phyloP scores from a whole-genome alignment of 2,888 invertebrate species.

The Platerodrilus igneus region DNA sequence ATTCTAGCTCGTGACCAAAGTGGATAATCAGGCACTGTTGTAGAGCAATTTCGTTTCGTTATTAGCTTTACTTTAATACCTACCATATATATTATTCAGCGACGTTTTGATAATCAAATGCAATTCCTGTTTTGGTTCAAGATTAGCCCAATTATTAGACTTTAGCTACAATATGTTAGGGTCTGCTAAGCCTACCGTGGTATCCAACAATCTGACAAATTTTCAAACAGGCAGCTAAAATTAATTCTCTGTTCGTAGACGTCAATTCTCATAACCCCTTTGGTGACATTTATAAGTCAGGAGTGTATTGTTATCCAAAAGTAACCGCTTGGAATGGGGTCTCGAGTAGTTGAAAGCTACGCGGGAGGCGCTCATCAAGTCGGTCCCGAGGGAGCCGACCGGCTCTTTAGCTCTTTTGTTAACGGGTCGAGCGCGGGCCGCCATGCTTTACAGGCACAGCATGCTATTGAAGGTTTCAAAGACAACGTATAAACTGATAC shows the following conservation, averaged over 20 bases:
- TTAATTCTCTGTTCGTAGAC: slow-evolving; percentile 47
- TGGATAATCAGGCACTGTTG: too few relatives aligned
- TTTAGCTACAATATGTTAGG: too few relatives aligned
- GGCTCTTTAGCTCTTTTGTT: slow-evolving; percentile 41
- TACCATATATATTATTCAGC: too few relatives aligned
- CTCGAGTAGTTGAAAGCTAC: slow-evolving; percentile 47
- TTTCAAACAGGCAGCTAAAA: slow-evolving; percentile 46
- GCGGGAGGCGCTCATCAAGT: slow-evolving; percentile 45
- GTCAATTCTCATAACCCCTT: slow-evolving; percentile 47
- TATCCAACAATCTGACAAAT: slow-evolving; percentile 47
- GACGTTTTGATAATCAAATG: too few relatives aligned
- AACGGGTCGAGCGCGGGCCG: slow-evolving; percentile 27
- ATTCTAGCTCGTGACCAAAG: too few relatives aligned
- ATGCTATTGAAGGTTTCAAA: slow-evolving; percentile 29
- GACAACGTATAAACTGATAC: slow-evolving; percentile 32
- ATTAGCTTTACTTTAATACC: too few relatives aligned
- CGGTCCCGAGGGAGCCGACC: slow-evolving; percentile 41
- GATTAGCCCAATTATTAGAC: too few relatives aligned
- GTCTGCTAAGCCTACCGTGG: too few relatives aligned
- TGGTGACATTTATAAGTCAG: slow-evolving; percentile 49
- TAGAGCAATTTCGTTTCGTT: too few relatives aligned
- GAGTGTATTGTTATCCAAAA: slow-evolving; percentile 48
- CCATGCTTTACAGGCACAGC: slow-evolving; percentile 17
- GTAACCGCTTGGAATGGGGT: slow-evolving; percentile 43
- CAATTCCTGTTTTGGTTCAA: too few relatives aligned